phyloP scores from a whole-genome alignment of 2,113 vertebrate genomes.

The Lontra canadensis region DNA sequence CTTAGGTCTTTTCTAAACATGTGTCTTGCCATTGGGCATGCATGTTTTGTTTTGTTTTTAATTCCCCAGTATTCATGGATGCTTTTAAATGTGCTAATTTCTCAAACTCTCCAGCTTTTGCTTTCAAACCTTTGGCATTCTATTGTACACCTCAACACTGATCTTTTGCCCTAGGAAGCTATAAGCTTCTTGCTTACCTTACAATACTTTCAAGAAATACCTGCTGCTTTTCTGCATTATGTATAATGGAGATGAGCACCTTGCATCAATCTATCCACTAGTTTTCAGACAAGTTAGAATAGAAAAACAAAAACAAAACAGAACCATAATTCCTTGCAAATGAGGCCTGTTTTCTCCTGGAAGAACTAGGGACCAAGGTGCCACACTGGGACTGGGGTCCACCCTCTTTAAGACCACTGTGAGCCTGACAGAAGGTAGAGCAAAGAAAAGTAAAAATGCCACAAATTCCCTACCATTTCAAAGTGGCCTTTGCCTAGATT shows the following conservation, averaged over 20 bases:
- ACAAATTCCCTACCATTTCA: not conserved
- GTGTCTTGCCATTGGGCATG: not conserved
- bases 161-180: not conserved
- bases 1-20: not conserved
- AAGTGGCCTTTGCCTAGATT: not conserved
- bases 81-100: not conserved
- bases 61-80: too few species aligned
- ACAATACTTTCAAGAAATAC: not conserved
- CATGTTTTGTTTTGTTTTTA: not conserved
- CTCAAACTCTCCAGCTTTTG: not conserved
- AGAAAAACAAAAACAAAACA: not conserved
- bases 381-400: fast-evolving
- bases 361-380: not conserved
- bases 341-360: not conserved
- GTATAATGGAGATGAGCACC: not conserved
- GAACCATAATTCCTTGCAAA: not conserved
- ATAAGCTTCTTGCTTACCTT: not conserved
- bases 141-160: not conserved
- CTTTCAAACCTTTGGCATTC: not conserved
- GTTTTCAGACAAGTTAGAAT: not conserved
- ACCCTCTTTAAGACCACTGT: too few species aligned
- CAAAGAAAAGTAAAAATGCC: not conserved
- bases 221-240: not conserved
- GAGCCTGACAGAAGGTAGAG: fast-evolving
- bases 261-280: not conserved